Evolutionary conservation across 1,140 invertebrate genomes (phyloP).

Genomic region (Cydia strobilella): DNA sequence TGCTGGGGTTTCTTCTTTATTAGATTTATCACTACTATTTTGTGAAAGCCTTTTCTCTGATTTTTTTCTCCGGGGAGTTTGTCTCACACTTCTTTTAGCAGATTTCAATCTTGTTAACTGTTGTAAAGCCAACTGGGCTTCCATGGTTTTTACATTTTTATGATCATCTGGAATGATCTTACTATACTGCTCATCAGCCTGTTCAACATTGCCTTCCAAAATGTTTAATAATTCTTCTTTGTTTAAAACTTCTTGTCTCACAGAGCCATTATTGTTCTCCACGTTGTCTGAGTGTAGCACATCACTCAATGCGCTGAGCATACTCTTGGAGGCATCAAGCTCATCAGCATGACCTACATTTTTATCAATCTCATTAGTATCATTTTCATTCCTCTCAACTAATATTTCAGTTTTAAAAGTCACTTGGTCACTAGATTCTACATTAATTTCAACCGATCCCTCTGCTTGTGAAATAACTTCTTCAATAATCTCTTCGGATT

Average conservation of each 20-base stretch:
- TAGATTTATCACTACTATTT: conserved; percentile 32
- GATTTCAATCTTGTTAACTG: conserved; percentile 45
- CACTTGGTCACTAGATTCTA: conserved; percentile 52
- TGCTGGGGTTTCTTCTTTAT: conserved; percentile 34
- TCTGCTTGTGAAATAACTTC: conserved; percentile 4
- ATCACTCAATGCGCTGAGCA: conserved; percentile 68
- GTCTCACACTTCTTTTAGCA: conserved; percentile 40
- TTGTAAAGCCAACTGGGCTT: conserved; percentile 60
- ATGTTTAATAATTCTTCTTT: conserved; percentile 74
- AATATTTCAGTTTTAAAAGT: conserved; percentile 70
- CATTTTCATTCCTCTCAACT: conserved; percentile 62
- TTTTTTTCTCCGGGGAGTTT: conserved; percentile 33
- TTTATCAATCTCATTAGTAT: conserved; percentile 36
- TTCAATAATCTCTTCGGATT: background rate
- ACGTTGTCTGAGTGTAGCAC: conserved; percentile 56
- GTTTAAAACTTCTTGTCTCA: conserved; percentile 69
- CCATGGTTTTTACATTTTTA: conserved; percentile 39
- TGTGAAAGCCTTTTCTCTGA: conserved; percentile 30
- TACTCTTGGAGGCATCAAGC: conserved; percentile 52
- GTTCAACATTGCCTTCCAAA: conserved; percentile 66
- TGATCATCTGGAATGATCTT: conserved; percentile 16
- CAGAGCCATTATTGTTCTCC: conserved; percentile 65
- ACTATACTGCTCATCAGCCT: conserved; percentile 33
- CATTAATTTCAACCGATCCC: conserved; percentile 39
- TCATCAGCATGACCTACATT: conserved; percentile 29